Conservation (phyloP, 1,140 invertebrate species). For the Zophobas morio region DNA sequence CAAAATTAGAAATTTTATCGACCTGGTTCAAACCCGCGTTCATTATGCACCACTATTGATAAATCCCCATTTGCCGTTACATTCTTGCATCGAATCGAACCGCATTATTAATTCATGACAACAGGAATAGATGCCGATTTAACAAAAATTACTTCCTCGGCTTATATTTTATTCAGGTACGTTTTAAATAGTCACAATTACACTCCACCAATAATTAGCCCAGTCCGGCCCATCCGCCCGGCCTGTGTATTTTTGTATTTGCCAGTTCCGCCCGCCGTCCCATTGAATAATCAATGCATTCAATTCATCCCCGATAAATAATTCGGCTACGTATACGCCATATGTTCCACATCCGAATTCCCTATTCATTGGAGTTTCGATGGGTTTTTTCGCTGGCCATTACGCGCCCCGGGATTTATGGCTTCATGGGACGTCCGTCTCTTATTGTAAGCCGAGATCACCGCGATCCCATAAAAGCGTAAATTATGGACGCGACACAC, state of each 20-base stretch:
- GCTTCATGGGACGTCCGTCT: too few species aligned
- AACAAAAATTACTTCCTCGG: neutral
- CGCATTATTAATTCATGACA: slow-evolving; percentile 4
- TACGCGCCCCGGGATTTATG: neutral
- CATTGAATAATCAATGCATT: slow-evolving; percentile 39
- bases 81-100: slow-evolving; percentile 11
- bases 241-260: too few species aligned
- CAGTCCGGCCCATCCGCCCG: neutral
- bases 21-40: too few species aligned
- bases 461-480: neutral
- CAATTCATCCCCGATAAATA: slow-evolving; percentile 37
- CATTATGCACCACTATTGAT: too few species aligned
- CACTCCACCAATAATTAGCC: slow-evolving; percentile 24
- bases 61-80: neutral
- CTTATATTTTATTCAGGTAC: slow-evolving; percentile 6
- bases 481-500: neutral
- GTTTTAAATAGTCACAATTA: slow-evolving; percentile 25
- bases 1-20: too few species aligned
- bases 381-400: neutral
- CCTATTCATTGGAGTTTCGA: slow-evolving; percentile 28
- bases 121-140: slow-evolving; percentile 4
- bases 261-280: slow-evolving; percentile 12
- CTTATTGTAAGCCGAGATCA: too few species aligned
- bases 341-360: slow-evolving; percentile 1
- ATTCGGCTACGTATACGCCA: slow-evolving; percentile 11